Evolutionary conservation across 2,888 invertebrate species (phyloP).

Genomic region (Trimorus sp.): DNA sequence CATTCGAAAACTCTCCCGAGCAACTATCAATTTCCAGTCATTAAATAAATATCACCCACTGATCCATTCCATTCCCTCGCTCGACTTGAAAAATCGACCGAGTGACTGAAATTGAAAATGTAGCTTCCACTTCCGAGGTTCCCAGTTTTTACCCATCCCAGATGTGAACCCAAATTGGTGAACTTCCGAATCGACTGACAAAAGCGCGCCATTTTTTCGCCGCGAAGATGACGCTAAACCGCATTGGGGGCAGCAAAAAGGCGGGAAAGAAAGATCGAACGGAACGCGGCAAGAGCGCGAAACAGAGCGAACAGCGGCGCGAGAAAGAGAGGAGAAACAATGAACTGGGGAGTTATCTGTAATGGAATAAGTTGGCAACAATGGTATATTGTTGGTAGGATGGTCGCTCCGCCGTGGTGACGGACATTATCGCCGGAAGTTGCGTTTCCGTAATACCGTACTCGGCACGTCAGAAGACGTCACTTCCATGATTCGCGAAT

Average conservation of each 20-base stretch:
- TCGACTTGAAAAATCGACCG: too few relatives aligned
- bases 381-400: constrained; percentile 80
- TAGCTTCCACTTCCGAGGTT: too few relatives aligned
- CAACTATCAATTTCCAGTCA: too few relatives aligned
- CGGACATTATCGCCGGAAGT: constrained; percentile 82
- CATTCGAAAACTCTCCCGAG: too few relatives aligned
- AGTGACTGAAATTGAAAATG: too few relatives aligned
- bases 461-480: constrained; percentile 77
- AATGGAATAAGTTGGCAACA: constrained; percentile 82
- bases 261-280: constrained; percentile 58
- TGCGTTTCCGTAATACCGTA: constrained; percentile 78
- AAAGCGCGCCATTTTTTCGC: not conserved
- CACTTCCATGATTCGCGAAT: constrained; percentile 76
- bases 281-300: constrained; percentile 54
- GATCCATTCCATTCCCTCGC: too few relatives aligned
- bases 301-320: constrained; percentile 69
- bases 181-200: constrained; percentile 2
- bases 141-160: not conserved
- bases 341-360: constrained; percentile 79
- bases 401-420: constrained; percentile 79
- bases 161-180: constrained; percentile 1
- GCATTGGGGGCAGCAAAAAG: constrained; percentile 33
- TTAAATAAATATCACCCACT: too few relatives aligned
- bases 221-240: constrained; percentile 29
- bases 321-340: constrained; percentile 71